Conservation (phyloP, 2,888 invertebrate species). For the Odontocolon sp. region DNA sequence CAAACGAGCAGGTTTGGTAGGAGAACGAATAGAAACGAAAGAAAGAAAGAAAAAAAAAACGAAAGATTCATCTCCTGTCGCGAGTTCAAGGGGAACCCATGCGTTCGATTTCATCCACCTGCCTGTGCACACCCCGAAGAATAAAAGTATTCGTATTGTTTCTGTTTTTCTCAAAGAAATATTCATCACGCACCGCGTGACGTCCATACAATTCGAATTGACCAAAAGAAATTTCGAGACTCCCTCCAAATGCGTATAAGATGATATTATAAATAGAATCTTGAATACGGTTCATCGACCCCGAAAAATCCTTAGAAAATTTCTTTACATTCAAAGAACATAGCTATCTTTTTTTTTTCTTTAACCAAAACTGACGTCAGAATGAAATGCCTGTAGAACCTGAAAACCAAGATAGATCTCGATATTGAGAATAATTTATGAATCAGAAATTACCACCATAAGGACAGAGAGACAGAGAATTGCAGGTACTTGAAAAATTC, state of each 20-base stretch:
- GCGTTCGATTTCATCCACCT: constrained; percentile 21
- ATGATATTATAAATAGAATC: constrained; percentile 10
- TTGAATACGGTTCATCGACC: constrained; percentile 26
- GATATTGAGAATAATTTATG: not conserved
- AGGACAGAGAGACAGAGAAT: too few species aligned
- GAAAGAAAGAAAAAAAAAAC: too few species aligned
- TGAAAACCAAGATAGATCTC: not conserved
- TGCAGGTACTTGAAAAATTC: too few species aligned
- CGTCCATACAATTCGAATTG: constrained; percentile 25
- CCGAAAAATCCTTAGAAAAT: not conserved
- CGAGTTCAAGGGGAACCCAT: constrained; percentile 8
- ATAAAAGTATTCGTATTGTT: constrained; percentile 3
- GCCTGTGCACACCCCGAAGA: not conserved
- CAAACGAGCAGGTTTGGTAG: not conserved
- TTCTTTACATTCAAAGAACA: not conserved
- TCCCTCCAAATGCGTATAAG: too few species aligned
- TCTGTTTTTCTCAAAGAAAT: not conserved
- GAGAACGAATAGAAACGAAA: too few species aligned
- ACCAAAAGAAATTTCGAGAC: not conserved
- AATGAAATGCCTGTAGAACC: not conserved
- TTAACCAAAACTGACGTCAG: not conserved
- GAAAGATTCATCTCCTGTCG: not conserved
- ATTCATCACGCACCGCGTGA: constrained; percentile 4
- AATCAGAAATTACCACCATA: not conserved
- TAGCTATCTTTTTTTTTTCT: too few species aligned